Evolutionary conservation across 2,113 vertebrate genomes (phyloP), one percentile per base, ranked within the genome.

Genomic region (Pavo muticus): DNA sequence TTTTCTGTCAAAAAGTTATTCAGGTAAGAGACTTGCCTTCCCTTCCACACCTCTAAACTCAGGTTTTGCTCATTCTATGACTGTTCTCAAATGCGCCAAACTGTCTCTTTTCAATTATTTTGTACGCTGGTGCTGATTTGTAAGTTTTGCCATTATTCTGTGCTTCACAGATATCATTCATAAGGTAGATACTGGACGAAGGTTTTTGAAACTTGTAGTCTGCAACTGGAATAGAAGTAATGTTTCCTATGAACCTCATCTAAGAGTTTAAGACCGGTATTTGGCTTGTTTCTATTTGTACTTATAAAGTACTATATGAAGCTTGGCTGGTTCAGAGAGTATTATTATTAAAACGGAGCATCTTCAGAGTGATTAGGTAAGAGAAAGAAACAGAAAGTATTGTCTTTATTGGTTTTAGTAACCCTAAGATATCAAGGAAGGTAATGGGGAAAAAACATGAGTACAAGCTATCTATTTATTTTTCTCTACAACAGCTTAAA

Each of bases 1-100:
- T 78, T 30, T 90, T 56, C 70, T 73, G 52, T 61, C 59, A 94
- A 63, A 89, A 50, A 82, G 19, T 54, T 77, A 20, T 9, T 19
- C 88, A 95, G 94, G 95, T 95, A 96, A 97, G 96, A 88, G 25
- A 69, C 76, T 32, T 74, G n/a, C 37, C 15, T 84, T 40, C 39
- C n/a, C 19, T 91, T 10, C 21, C 39, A 72, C 24, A 56, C 19
- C 27, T 85, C 71, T 75, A 32, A 94, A 83, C 37, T 40, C 29
- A 60, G 44, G n/a, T 65, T 74, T 74, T 81, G 40, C 57, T 77
- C 70, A 27, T 39, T 90, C 47, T 77, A 72, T 35, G 27, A 4
- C 45, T 68, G 17, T 63, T 91, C 84, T 45, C 48, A 84, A 70
- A 92, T 27, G 24, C n/a, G 35, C 4, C 69, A 63, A 91, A 73